A percentile compares a stretch with the other conserved stretches of the same genome.
Evolutionary conservation across 2,888 invertebrate species (phyloP).

Genomic region (Drosophila colorata): DNA sequence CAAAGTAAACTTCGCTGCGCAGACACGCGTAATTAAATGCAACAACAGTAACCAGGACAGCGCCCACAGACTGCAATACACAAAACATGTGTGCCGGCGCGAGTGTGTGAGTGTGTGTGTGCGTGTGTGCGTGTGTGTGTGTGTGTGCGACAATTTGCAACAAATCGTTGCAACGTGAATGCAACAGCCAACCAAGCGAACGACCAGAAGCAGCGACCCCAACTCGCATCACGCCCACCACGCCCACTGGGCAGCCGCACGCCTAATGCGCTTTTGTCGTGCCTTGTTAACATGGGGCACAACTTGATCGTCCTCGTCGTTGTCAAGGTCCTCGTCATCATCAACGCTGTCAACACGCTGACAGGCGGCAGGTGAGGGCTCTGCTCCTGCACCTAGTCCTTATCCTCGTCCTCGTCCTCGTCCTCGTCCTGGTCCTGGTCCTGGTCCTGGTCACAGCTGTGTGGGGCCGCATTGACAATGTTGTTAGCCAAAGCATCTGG

Average conservation of each 20-base stretch:
- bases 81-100: not conserved
- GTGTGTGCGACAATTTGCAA: constrained; percentile 64
- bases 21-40: constrained; percentile 77
- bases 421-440: no score
- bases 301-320: constrained; percentile 28
- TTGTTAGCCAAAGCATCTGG: constrained; percentile 47
- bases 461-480: constrained; percentile 67
- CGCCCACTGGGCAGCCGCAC: constrained; percentile 47
- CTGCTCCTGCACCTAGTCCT: no score
- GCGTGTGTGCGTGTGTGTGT: not conserved
- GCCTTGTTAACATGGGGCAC: constrained; percentile 61
- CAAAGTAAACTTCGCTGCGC: constrained; percentile 69
- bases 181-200: constrained; percentile 62
- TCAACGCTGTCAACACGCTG: constrained; percentile 75
- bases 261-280: constrained; percentile 75
- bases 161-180: constrained; percentile 71
- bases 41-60: constrained; percentile 59
- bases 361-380: constrained; percentile 48
- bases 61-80: constrained; percentile 16
- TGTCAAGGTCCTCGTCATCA: constrained; percentile 51
- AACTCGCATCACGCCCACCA: constrained; percentile 3
- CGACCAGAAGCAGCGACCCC: constrained; percentile 45
- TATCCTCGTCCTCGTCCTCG: no score
- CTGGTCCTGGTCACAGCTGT: constrained; percentile 48
- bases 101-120: not conserved